These are phyloP conservation scores for Syrphus vitripennis DNA, from an alignment of 2,888 invertebrate genomes.

Conservation along the genomic window DNA sequence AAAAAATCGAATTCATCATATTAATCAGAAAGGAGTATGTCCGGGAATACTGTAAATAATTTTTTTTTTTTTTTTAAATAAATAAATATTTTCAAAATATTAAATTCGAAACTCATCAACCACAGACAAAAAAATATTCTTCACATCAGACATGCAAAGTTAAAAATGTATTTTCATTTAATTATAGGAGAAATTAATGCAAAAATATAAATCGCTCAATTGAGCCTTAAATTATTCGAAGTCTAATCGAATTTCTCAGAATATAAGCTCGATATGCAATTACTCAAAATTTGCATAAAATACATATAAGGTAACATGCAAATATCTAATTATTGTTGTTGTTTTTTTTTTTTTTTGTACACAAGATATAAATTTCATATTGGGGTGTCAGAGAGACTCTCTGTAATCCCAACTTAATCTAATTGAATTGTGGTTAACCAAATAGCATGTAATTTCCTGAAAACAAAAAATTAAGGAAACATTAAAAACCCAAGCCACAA, in stretches of 20 bases:
- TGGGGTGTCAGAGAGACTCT: neutral
- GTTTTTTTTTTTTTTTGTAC: neutral
- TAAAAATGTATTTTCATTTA: too few relatives aligned
- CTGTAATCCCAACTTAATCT: neutral
- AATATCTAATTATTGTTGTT: neutral
- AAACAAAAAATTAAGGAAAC: neutral
- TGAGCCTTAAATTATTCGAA: neutral
- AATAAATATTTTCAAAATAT: too few relatives aligned
- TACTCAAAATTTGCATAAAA: neutral
- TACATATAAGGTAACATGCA: neutral
- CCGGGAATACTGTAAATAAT: too few relatives aligned
- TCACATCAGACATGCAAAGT: too few relatives aligned
- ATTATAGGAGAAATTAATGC: neutral
- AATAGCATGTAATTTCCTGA: slow-evolving; percentile 2
- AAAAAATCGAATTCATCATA: too few relatives aligned
- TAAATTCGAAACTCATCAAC: too few relatives aligned
- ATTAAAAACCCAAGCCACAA: neutral
- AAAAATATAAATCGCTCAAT: neutral
- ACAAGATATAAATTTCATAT: neutral
- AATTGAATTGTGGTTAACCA: slow-evolving; percentile 30
- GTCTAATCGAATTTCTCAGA: neutral
- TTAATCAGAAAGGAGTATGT: too few relatives aligned
- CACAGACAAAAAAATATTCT: too few relatives aligned
- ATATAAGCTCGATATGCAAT: neutral
- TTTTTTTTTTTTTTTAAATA: too few relatives aligned